A percentile compares a stretch with the other conserved stretches of the same genome.
phyloP scores from a whole-genome alignment of 2,888 invertebrate genomes.

The Troides oblongomaculatus region DNA sequence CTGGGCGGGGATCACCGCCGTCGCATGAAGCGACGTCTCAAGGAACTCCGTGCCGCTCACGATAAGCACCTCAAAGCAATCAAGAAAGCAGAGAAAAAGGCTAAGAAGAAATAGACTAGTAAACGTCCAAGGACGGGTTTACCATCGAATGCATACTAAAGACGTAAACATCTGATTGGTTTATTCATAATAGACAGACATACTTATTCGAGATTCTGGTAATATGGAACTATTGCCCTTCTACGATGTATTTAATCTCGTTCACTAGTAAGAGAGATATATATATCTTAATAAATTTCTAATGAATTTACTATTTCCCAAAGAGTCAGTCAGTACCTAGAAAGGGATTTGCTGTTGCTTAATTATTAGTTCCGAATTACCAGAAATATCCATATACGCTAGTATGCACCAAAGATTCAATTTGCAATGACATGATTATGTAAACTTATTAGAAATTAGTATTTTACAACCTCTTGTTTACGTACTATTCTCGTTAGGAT shows the following conservation, averaged over 20 bases:
- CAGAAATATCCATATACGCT: conserved; percentile 21
- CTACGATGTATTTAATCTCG: background rate
- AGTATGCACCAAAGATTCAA: conserved; percentile 29
- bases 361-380: conserved; percentile 10
- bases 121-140: background rate
- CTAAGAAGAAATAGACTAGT: conserved; percentile 82
- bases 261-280: background rate
- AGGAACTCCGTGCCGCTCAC: conserved; percentile 88
- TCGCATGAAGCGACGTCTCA: conserved; percentile 89
- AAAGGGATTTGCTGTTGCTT: background rate
- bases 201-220: conserved; percentile 5
- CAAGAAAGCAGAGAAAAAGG: conserved; percentile 91
- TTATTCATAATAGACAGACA: background rate
- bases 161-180: background rate
- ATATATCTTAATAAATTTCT: background rate
- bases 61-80: conserved; percentile 93
- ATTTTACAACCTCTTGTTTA: background rate
- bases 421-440: conserved; percentile 9
- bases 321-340: background rate
- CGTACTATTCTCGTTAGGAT: background rate
- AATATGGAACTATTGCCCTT: conserved; percentile 4
- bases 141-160: background rate
- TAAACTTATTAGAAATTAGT: conserved; percentile 16
- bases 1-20: conserved; percentile 90
- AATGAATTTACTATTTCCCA: background rate